phyloP scores from a whole-genome alignment of 2,113 vertebrate genomes.

The Erpornis zantholeuca region DNA sequence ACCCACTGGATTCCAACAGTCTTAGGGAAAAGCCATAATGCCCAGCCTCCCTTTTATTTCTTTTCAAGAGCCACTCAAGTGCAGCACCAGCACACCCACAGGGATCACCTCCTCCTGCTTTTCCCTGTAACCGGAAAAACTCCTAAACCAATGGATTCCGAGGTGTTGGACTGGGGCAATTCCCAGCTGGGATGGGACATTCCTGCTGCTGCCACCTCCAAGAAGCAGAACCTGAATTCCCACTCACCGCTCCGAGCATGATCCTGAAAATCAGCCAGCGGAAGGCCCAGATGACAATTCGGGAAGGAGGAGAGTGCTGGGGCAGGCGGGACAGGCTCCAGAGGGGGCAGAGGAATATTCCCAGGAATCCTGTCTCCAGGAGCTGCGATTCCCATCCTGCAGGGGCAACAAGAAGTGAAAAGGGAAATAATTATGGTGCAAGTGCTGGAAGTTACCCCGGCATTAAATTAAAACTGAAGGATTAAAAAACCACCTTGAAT shows the following conservation, averaged over 20 bases:
- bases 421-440: background rate
- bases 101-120: background rate
- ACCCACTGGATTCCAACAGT: background rate
- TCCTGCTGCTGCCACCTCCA: background rate
- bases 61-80: background rate
- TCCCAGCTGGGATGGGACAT: background rate
- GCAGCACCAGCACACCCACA: background rate
- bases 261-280: slow-evolving; percentile 98
- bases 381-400: slow-evolving; percentile 97
- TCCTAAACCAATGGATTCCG: background rate
- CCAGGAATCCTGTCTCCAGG: slow-evolving; percentile 91
- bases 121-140: background rate
- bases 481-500: rapidly evolving
- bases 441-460: background rate
- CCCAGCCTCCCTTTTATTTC: background rate
- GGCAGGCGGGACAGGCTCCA: slow-evolving; percentile 85
- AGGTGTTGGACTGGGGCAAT: rapidly evolving
- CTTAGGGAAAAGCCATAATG: background rate
- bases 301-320: slow-evolving; percentile 76
- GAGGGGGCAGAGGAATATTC: slow-evolving; percentile 89
- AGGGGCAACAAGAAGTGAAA: background rate
- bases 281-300: slow-evolving; percentile 87
- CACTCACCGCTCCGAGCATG: slow-evolving; percentile 96
- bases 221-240: rapidly evolving
- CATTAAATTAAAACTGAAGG: background rate